Evolutionary conservation across 1,140 invertebrate species (phyloP).

Genomic region (Papilio aristodemus): DNA sequence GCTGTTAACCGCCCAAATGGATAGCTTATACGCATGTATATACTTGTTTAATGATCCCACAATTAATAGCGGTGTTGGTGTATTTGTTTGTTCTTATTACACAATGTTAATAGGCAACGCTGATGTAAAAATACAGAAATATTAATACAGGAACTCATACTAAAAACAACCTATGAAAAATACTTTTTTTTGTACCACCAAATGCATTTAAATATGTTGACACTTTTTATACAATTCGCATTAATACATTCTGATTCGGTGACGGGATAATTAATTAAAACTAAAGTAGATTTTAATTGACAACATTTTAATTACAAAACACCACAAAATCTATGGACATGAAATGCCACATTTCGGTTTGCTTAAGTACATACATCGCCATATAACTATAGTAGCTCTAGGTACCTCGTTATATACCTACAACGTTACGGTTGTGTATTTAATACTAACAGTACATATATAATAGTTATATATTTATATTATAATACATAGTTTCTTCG

Average conservation of each 20-base stretch:
- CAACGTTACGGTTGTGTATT: conserved; percentile 67
- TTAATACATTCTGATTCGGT: not conserved
- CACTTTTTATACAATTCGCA: not conserved
- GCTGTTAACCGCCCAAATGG: conserved; percentile 53
- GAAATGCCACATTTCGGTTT: conserved; percentile 69
- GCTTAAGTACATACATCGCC: conserved; percentile 78
- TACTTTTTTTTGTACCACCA: no score
- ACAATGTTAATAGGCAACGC: conserved; percentile 15
- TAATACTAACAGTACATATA: conserved; percentile 76
- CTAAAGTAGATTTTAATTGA: conserved; percentile 70
- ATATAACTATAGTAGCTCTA: conserved; percentile 69
- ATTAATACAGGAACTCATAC: not conserved
- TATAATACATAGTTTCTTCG: conserved; percentile 67
- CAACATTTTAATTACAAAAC: conserved; percentile 81
- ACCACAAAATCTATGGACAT: conserved; percentile 79
- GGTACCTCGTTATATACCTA: conserved; percentile 65
- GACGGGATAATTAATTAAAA: conserved; percentile 44
- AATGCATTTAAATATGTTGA: no score
- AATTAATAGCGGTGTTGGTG: conserved; percentile 19
- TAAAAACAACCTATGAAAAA: no score
- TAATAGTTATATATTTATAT: conserved; percentile 63
- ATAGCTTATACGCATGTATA: conserved; percentile 50
- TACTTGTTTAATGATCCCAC: conserved; percentile 30
- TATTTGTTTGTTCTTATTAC: conserved; percentile 15
- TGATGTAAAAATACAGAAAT: not conserved